These are phyloP conservation scores for Nysson spinosus DNA, from an alignment of 2,888 invertebrate species.

Conservation along the genomic window DNA sequence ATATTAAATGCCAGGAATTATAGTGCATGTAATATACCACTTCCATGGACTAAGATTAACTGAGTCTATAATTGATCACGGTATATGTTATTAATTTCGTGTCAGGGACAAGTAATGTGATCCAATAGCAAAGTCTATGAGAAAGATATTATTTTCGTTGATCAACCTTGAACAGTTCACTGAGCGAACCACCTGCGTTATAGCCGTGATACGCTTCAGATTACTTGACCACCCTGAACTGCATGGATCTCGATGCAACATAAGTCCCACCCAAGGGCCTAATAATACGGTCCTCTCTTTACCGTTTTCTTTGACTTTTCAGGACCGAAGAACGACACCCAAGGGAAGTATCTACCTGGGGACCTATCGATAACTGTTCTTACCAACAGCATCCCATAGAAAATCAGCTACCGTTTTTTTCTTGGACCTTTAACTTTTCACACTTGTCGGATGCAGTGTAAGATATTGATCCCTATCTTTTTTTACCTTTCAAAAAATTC, in stretches of 20 bases:
- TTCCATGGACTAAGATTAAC: no score
- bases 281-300: slow-evolving; percentile 33
- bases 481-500: no score
- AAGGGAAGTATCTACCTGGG: slow-evolving; percentile 5
- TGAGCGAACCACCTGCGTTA: slow-evolving; percentile 12
- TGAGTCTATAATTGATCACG: no score
- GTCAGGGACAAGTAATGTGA: no score
- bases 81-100: no score
- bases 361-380: slow-evolving; percentile 21
- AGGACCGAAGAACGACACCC: slow-evolving; percentile 11
- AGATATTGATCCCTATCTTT: no score
- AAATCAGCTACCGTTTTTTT: background rate
- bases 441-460: no score
- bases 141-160: slow-evolving; percentile 31
- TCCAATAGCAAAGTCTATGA: no score
- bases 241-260: slow-evolving; percentile 3
- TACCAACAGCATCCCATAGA: background rate
- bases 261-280: slow-evolving; percentile 47
- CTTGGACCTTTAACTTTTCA: background rate
- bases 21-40: no score
- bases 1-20: no score
- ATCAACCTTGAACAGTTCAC: no score
- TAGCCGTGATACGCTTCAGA: slow-evolving; percentile 33
- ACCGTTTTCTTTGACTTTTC: slow-evolving; percentile 32
- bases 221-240: slow-evolving; percentile 27